These are phyloP conservation scores for Athalia cordata DNA, from an alignment of 2,888 invertebrate species.

Conservation along the genomic window DNA sequence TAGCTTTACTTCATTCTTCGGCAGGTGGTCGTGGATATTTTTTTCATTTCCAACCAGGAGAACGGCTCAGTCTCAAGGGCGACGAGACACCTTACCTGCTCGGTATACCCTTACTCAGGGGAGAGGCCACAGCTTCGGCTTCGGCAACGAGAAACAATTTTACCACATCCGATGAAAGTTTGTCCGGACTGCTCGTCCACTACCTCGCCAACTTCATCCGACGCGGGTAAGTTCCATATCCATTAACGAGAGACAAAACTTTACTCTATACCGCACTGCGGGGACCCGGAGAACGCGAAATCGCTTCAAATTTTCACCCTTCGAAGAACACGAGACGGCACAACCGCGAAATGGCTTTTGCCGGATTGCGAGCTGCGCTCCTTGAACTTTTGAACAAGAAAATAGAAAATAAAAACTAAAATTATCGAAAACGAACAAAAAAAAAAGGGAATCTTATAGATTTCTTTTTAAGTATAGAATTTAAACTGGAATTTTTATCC, in stretches of 20 bases:
- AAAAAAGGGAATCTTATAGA: no score
- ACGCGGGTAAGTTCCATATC: conserved; percentile 82
- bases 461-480: no score
- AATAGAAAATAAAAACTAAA: not conserved
- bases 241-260: not conserved
- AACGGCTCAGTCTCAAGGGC: conserved; percentile 89
- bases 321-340: no score
- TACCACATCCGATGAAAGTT: conserved; percentile 84
- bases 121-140: conserved; percentile 78
- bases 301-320: no score
- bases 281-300: no score
- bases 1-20: conserved; percentile 87
- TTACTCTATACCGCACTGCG: not conserved
- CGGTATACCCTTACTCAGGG: conserved; percentile 84
- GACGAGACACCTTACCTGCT: conserved; percentile 91
- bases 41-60: conserved; percentile 90
- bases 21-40: conserved; percentile 89
- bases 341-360: no score
- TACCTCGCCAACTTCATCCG: conserved; percentile 92
- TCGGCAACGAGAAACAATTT: conserved; percentile 89
- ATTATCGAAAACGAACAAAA: not conserved
- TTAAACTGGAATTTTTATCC: no score
- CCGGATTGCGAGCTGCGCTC: no score
- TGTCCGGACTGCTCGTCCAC: conserved; percentile 87
- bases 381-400: not conserved